Conservation (phyloP, 2,888 invertebrate species). For the Eristalis arbustorum region DNA sequence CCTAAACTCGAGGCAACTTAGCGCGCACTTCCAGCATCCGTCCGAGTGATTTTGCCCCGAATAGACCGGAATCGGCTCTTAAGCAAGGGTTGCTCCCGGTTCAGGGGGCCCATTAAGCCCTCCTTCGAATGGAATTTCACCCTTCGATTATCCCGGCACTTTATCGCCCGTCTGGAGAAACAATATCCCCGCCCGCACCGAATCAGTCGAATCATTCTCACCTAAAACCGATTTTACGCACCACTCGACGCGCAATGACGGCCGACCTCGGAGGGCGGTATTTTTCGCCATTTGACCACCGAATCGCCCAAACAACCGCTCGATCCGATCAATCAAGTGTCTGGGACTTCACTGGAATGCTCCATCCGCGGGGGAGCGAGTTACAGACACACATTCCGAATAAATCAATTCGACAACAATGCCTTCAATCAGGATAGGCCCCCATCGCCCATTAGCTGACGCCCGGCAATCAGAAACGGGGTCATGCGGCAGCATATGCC, state of each 20-base stretch:
- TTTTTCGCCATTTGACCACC: conserved; percentile 30
- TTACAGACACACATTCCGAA: conserved; percentile 8
- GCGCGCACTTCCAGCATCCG: background rate
- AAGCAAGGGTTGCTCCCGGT: background rate
- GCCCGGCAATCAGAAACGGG: conserved; percentile 29
- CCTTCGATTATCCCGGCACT: background rate
- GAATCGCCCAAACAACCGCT: conserved; percentile 30
- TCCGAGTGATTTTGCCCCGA: background rate
- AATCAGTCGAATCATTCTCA: background rate
- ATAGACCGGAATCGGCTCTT: background rate
- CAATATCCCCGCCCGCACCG: background rate
- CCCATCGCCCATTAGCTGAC: background rate
- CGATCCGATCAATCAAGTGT: conserved; percentile 24
- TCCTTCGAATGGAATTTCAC: background rate
- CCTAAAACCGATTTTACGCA: conserved; percentile 15
- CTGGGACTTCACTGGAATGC: background rate
- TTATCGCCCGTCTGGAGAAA: background rate
- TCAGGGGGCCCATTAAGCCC: background rate
- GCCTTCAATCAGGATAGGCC: conserved; percentile 22
- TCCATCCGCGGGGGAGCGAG: background rate
- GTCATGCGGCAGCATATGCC: conserved; percentile 15
- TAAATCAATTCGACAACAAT: conserved; percentile 54
- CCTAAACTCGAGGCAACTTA: background rate
- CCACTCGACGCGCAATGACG: background rate
- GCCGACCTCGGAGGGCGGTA: background rate